Conservation (phyloP, 2,888 invertebrate genomes). For the Lochmaea crataegi region DNA sequence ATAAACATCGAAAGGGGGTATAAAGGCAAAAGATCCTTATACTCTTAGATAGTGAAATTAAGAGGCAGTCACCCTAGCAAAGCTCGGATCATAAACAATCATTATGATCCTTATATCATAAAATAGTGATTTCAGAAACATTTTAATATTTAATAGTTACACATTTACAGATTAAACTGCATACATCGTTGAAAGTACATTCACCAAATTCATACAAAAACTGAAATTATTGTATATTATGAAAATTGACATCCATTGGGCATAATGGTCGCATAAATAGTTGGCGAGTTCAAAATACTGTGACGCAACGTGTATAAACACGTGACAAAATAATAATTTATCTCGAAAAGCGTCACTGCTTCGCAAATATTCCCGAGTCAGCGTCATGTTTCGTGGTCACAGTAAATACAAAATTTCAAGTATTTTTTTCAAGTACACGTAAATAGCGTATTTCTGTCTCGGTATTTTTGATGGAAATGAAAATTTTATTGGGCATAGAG, state of each 20-base stretch:
- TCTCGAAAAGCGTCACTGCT: constrained; percentile 1
- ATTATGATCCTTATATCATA: too few species aligned
- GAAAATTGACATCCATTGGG: background rate
- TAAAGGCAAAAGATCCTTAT: too few species aligned
- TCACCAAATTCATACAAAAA: too few species aligned
- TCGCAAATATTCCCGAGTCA: background rate
- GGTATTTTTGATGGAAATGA: background rate
- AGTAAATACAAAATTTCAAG: background rate
- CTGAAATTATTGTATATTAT: background rate
- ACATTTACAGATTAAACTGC: too few species aligned
- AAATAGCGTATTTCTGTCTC: background rate
- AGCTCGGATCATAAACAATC: too few species aligned
- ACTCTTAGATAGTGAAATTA: too few species aligned
- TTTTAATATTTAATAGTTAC: too few species aligned
- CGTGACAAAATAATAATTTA: constrained; percentile 6
- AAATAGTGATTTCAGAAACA: too few species aligned
- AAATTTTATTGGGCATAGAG: background rate
- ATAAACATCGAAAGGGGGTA: too few species aligned
- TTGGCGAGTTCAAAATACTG: constrained; percentile 7
- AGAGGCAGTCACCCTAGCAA: too few species aligned
- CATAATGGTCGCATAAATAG: background rate
- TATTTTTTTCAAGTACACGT: background rate
- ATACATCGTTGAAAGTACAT: too few species aligned
- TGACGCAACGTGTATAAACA: constrained; percentile 7
- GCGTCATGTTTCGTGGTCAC: too few species aligned